Evolutionary conservation across 2,888 invertebrate species (phyloP), one percentile per base, ranked within the genome.

Genomic region (Protonemura montana): DNA sequence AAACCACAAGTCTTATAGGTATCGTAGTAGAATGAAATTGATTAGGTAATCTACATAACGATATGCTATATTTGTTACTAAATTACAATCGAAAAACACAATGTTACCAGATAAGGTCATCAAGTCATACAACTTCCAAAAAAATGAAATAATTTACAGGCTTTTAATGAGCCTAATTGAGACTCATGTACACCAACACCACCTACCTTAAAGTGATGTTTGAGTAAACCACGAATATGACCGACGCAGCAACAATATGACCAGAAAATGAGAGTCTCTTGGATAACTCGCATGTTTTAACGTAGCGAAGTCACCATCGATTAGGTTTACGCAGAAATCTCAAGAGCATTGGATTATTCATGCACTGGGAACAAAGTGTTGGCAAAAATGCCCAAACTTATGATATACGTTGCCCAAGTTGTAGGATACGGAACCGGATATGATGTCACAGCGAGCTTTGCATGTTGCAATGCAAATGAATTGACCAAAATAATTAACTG

Each of bases 391-490:
- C 59, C 3, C 59, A 10, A 35, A 35, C 21, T 21, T 59, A 10
- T 59, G 1, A 59, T 21, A 6, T 35, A 35, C 10, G 10, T 35
- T 10, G 35, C 35, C 35, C 10, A 35, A 3, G 21, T 7, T 59
- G 3, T 59, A 59, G 21, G 59, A 59, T 7, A 59, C 59, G 16
- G 6, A 59, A 59, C 59, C 59, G 59, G 21, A 59, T 59, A 16
- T 59, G 59, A 59, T 10, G 59, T 59, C 21, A 21, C 59, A 76
- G 26, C 26, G 84, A 76, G 29, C 27, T 84, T 84, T 84, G 84
- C 76, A 59, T 27, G 29, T 42, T 76, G 84, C 84, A 84, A 76
- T 84, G 84, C 84, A 84, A 84, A 59, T 28, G 84, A 84, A 84
- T 84, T 84, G 84, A 84, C 84, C 42, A 59, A 59, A 59, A 10